Conservation (phyloP, 2,888 invertebrate genomes). For the Tubiluchus corallicola region DNA sequence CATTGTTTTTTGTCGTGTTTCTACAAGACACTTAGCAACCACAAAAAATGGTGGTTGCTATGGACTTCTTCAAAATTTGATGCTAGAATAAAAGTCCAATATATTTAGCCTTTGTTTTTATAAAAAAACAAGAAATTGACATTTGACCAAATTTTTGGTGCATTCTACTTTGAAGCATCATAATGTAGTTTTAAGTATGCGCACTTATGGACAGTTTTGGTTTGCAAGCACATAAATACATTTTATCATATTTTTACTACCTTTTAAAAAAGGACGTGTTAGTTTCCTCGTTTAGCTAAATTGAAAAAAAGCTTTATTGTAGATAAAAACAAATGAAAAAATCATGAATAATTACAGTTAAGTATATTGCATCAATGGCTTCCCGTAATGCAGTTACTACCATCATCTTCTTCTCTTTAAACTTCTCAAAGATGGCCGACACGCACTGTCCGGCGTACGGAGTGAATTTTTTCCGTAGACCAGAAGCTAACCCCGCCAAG, state of each 20-base stretch:
- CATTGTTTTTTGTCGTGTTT: no score
- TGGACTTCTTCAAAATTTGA: no score
- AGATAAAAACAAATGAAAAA: slow-evolving; percentile 22
- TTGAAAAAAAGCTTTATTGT: not conserved
- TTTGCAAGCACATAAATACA: no score
- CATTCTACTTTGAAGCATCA: no score
- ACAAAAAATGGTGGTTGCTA: no score
- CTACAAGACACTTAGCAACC: no score
- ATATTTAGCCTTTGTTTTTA: no score
- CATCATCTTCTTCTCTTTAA: slow-evolving; percentile 85
- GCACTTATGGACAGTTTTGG: no score
- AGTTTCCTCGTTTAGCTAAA: not conserved
- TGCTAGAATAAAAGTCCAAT: no score
- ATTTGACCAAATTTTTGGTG: no score
- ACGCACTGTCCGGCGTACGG: slow-evolving; percentile 45
- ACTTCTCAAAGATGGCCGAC: slow-evolving; percentile 66
- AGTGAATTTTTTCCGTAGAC: slow-evolving; percentile 67
- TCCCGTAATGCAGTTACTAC: slow-evolving; percentile 72
- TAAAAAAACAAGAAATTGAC: no score
- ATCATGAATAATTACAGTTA: slow-evolving; percentile 37
- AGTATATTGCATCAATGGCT: slow-evolving; percentile 70
- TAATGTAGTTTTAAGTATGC: no score
- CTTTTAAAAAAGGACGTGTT: not conserved
- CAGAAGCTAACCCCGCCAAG: slow-evolving; percentile 57
- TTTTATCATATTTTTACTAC: not conserved